Evolutionary conservation across 92 coral and sea anemone species (phyloP).

Genomic region (Blastomussa wellsi): DNA sequence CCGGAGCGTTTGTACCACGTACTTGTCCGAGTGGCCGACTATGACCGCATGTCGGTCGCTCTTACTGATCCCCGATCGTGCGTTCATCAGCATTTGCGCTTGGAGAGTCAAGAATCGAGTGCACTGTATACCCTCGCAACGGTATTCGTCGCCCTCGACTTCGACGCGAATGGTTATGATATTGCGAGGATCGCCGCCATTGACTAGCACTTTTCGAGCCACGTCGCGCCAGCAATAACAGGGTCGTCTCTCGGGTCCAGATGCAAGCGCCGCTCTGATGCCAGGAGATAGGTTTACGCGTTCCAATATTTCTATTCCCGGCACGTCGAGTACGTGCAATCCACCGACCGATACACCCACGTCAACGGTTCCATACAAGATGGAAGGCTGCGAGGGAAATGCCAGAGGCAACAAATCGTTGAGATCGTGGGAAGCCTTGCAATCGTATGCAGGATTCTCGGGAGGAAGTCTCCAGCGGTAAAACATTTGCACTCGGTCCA

Average conservation of each 20-base stretch:
- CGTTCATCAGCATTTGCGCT: conserved; percentile 5
- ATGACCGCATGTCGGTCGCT: background rate
- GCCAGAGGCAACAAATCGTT: conserved; percentile 1
- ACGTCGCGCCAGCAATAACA: conserved; percentile 19
- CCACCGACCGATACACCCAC: background rate
- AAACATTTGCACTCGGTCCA: conserved; percentile 2
- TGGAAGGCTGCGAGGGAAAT: conserved; percentile 7
- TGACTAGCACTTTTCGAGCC: background rate
- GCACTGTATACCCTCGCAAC: conserved; percentile 27
- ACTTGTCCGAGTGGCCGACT: background rate
- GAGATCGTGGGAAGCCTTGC: conserved; percentile 9
- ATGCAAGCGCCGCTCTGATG: background rate
- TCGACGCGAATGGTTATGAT: background rate
- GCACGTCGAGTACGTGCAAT: background rate
- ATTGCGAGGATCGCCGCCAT: background rate
- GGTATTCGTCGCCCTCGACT: background rate
- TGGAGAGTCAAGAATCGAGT: background rate
- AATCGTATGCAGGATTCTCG: background rate
- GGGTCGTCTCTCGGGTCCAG: background rate
- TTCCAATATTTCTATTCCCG: conserved; percentile 3
- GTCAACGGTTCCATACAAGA: conserved; percentile 7
- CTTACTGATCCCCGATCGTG: background rate
- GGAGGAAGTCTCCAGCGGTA: conserved; percentile 16
- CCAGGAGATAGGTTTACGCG: background rate
- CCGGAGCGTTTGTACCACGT: background rate